Evolutionary conservation across 2,888 invertebrate genomes (phyloP), one percentile per base, ranked within the genome.

Genomic region (Brachylomia viminalis): DNA sequence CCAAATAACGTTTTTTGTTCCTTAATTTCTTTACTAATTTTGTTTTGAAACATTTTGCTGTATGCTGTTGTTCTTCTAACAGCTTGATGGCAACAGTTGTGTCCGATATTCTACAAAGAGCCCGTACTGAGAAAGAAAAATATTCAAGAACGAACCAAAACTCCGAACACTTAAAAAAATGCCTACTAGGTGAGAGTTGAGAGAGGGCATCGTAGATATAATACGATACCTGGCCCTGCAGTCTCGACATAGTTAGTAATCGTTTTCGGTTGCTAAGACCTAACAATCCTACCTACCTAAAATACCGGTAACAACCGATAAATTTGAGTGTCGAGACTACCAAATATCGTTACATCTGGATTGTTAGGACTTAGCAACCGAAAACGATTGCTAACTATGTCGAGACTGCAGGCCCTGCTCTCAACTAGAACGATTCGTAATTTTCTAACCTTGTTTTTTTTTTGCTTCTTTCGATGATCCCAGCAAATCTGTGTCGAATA

Each of bases 1-100:
- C 86, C 62, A 79, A 85, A 89, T 88, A 85, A 81, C 78, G 86
- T 90, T 92, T 92, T 91, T 91, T 89, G 82, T 87, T 87, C 79
- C 84, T 81, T 85, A 78, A 86, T 88, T 89, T 89, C 87, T 85
- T 86, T 80, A 82, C 75, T 81, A 77, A 83, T 84, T 83, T 68
- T 69, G 78, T 87, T 86, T 83, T 80, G 78, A 71, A 84, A 77
- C 58, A 74, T 71, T 71, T 82, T 49, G 13, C 42, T 70, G 49
- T 42, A 15, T 59, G 58, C 56, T 70, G 69, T 70, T 82, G 62
- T 71, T 68, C 66, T 64, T 62, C 58, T 82, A 45, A 38, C 54
- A 67, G 20, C 45, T 52, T 67, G 66, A 65, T 30, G 33, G n/a
- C 69, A n/a, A 74, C 49, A 52, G 54, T 75, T 80, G 70, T 47